phyloP scores from a whole-genome alignment of 2,797 vertebrate genomes.

The Oreochromis grahami region DNA sequence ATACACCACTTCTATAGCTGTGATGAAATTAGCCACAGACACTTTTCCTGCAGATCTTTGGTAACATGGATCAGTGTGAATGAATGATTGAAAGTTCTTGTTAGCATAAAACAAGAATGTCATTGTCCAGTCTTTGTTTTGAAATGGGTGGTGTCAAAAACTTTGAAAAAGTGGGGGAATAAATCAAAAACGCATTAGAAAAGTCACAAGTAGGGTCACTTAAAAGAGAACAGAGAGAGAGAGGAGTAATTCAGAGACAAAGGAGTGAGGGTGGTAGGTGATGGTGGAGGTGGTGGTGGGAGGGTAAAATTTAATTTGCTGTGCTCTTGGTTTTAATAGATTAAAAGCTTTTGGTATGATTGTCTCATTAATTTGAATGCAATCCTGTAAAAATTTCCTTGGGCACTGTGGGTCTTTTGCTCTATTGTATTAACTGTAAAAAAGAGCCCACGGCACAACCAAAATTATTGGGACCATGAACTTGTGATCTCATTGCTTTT shows the following conservation, averaged over 20 bases:
- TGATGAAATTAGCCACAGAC: background rate
- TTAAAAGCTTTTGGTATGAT: constrained; percentile 70
- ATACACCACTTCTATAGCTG: background rate
- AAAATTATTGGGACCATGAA: background rate
- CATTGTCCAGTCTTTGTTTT: background rate
- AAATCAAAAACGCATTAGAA: constrained; percentile 56
- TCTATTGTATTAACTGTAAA: constrained; percentile 48
- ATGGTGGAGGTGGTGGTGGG: background rate
- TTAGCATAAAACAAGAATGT: background rate
- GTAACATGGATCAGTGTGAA: background rate
- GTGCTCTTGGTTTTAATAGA: constrained; percentile 70
- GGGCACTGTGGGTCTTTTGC: background rate
- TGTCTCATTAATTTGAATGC: constrained; percentile 66
- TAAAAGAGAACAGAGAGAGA: background rate
- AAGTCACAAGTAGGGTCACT: constrained; percentile 25
- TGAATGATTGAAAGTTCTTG: background rate
- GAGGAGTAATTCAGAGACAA: background rate
- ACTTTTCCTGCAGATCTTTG: background rate
- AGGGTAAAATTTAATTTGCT: constrained; percentile 47
- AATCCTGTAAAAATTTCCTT: constrained; percentile 22
- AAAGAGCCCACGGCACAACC: background rate
- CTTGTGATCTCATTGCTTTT: background rate
- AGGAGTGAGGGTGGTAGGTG: background rate
- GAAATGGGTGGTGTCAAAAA: background rate
- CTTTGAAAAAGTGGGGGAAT: constrained; percentile 45